A percentile compares a stretch with the other conserved stretches of the same genome.
These are phyloP conservation scores for Garra rufa DNA, from an alignment of 2,113 vertebrate species.

Conservation along the genomic window DNA sequence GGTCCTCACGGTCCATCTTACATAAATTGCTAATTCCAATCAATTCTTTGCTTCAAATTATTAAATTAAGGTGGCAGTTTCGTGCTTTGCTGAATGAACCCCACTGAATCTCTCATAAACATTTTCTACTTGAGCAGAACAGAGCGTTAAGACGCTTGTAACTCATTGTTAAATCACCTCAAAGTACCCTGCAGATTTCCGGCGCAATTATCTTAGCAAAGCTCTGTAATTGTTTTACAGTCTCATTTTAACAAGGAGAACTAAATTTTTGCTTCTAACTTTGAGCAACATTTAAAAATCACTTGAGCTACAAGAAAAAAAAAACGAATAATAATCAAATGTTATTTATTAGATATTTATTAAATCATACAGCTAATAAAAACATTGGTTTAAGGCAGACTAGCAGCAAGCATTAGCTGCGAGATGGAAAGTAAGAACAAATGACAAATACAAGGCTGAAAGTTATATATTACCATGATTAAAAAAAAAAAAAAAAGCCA, in stretches of 20 bases:
- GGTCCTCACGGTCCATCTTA: not conserved
- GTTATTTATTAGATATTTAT: conserved; percentile 69
- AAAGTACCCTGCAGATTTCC: conserved; percentile 16
- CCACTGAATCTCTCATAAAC: conserved; percentile 12
- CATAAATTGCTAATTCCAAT: not conserved
- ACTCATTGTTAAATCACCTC: conserved; percentile 18
- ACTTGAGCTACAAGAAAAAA: not conserved
- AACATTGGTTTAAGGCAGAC: conserved; percentile 77
- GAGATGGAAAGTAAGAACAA: conserved; percentile 63
- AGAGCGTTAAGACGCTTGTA: conserved; percentile 1
- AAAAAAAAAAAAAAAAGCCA: conserved; percentile 55
- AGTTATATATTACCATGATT: conserved; percentile 63
- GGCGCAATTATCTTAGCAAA: not conserved
- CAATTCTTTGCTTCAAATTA: conserved; percentile 3
- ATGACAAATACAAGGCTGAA: conserved; percentile 62
- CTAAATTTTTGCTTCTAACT: not conserved
- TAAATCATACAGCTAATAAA: conserved; percentile 75
- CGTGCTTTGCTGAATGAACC: not conserved
- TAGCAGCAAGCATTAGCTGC: conserved; percentile 70
- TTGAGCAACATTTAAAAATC: not conserved
- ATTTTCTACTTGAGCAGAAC: conserved; percentile 8
- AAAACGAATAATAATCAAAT: conserved; percentile 14
- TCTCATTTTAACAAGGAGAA: conserved; percentile 1
- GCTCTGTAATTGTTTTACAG: conserved; percentile 19
- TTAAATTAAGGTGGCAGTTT: not conserved